Evolutionary conservation across 2,888 invertebrate species (phyloP).

Genomic region (Ectemnius lituratus): DNA sequence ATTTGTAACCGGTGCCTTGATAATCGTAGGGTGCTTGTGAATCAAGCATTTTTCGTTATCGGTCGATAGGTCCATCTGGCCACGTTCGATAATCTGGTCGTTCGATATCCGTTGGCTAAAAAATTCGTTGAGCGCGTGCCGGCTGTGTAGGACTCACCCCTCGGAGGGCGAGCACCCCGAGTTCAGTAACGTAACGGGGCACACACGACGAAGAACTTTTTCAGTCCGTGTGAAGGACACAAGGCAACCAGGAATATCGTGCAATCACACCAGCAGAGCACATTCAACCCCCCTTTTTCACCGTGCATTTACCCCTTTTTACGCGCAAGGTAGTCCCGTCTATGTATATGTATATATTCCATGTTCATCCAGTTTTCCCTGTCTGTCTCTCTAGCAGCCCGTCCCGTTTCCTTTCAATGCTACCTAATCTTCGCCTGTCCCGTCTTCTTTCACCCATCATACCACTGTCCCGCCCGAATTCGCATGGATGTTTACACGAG

Average conservation of each 20-base stretch:
- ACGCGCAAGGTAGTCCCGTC: conserved; percentile 13
- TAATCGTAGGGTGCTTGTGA: background rate
- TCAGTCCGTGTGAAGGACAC: conserved; percentile 8
- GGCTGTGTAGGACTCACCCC: conserved; percentile 68
- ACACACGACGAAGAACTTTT: conserved; percentile 25
- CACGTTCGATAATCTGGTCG: background rate
- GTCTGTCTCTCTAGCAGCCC: background rate
- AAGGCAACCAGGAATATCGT: conserved; percentile 12
- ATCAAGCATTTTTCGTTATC: conserved; percentile 9
- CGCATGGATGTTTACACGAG: conserved; percentile 22
- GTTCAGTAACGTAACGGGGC: conserved; percentile 17
- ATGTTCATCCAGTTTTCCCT: background rate
- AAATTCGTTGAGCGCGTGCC: conserved; percentile 73
- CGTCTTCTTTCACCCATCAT: background rate
- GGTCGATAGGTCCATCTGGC: conserved; percentile 9
- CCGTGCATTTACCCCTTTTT: conserved; percentile 14
- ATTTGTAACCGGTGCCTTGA: background rate
- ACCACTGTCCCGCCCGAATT: background rate
- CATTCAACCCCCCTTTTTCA: conserved; percentile 31
- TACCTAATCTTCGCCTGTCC: background rate
- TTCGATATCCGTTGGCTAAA: conserved; percentile 67
- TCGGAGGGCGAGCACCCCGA: conserved; percentile 40
- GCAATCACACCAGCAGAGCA: conserved; percentile 18
- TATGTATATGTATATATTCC: background rate
- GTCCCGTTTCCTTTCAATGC: conserved; percentile 4